A percentile compares a stretch with the other conserved stretches of the same genome.
Conservation (phyloP, 2,888 invertebrate genomes). For the Metallyticus violacea region DNA sequence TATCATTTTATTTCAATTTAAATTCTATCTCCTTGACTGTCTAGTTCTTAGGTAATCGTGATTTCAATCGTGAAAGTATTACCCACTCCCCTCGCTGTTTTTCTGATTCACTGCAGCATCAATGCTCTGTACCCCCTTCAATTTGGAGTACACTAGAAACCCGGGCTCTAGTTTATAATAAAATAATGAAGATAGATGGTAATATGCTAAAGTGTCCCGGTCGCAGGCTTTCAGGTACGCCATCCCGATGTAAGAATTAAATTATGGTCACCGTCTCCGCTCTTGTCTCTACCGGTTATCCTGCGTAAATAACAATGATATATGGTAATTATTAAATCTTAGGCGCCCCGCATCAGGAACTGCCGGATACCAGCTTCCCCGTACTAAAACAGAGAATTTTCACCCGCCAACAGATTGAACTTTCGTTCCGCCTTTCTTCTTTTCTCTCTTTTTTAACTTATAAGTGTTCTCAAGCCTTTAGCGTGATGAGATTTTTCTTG, state of each 20-base stretch:
- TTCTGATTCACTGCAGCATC: no score
- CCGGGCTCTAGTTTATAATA: no score
- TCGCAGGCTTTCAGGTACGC: neutral
- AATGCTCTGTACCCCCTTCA: no score
- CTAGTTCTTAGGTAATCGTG: no score
- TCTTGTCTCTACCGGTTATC: neutral
- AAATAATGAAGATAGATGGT: neutral
- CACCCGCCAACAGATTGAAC: constrained; percentile 1
- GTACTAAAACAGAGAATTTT: neutral
- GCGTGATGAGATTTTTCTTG: constrained; percentile 14
- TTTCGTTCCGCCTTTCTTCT: neutral
- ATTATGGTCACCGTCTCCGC: neutral
- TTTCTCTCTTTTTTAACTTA: neutral
- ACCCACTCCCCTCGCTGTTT: no score
- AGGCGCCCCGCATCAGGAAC: neutral
- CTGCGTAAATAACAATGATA: neutral
- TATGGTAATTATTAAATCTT: neutral
- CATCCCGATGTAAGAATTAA: neutral
- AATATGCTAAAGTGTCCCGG: no score
- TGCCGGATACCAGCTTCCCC: neutral
- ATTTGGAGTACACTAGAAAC: no score
- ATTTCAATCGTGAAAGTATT: no score
- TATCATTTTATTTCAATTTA: no score
- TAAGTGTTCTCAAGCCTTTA: constrained; percentile 4
- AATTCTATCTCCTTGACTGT: no score